Percentiles rank a stretch among this genome's conserved stretches.
phyloP scores from a whole-genome alignment of 2,113 vertebrate species.

The Periophthalmus modestus region DNA sequence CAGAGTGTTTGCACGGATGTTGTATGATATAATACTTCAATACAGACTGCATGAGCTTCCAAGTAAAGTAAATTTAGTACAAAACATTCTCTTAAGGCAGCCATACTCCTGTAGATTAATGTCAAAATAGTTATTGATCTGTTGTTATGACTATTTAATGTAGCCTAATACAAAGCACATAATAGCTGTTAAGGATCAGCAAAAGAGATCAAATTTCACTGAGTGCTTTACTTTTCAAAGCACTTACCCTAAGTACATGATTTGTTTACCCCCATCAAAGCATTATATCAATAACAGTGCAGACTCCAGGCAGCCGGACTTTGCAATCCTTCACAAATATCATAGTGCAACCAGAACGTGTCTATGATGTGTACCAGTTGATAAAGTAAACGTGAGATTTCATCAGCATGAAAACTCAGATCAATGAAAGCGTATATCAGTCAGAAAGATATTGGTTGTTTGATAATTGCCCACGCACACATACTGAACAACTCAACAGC shows the following conservation, averaged over 20 bases:
- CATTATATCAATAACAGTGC: constrained; percentile 26
- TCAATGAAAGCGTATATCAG: no score
- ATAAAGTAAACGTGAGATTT: constrained; percentile 9
- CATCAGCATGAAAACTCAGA: not conserved
- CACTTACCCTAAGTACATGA: constrained; percentile 49
- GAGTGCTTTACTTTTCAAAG: constrained; percentile 56
- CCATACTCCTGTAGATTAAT: constrained; percentile 19
- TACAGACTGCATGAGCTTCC: not conserved
- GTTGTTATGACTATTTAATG: constrained; percentile 64
- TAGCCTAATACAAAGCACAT: constrained; percentile 20
- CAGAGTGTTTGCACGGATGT: not conserved
- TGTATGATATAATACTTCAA: not conserved
- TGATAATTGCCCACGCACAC: constrained; percentile 39
- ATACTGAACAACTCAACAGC: not conserved
- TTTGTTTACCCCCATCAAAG: constrained; percentile 34
- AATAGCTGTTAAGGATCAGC: constrained; percentile 48
- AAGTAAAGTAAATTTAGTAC: not conserved
- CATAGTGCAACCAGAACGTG: not conserved
- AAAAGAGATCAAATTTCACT: constrained; percentile 57
- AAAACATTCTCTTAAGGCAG: constrained; percentile 24
- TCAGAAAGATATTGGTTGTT: not conserved
- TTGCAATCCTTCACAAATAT: not conserved
- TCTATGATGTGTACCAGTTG: constrained; percentile 7
- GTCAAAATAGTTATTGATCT: constrained; percentile 46
- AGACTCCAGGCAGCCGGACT: not conserved